Conservation (phyloP, 2,888 invertebrate genomes). For the Agriopis aurantiaria region DNA sequence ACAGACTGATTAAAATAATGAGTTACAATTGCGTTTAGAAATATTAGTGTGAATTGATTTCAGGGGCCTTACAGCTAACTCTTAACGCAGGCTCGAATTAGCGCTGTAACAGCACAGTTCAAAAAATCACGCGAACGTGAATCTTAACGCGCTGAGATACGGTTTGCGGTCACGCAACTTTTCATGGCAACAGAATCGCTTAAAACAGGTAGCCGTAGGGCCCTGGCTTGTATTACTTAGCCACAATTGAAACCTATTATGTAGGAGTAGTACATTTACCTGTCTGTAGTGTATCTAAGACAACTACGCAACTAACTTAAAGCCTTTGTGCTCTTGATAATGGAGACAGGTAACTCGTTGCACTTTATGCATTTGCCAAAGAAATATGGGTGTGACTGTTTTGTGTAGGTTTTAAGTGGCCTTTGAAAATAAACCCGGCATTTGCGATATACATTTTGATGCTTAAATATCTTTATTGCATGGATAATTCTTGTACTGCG, state of each 20-base stretch:
- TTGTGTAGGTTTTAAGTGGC: constrained; percentile 3
- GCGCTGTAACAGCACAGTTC: too few relatives aligned
- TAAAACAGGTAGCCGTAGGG: too few relatives aligned
- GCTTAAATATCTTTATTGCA: too few relatives aligned
- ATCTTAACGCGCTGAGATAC: too few relatives aligned
- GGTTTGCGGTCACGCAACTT: too few relatives aligned
- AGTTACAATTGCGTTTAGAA: background rate
- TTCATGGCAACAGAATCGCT: too few relatives aligned
- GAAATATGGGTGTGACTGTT: constrained; percentile 10
- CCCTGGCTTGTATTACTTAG: background rate
- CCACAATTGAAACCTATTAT: constrained; percentile 6
- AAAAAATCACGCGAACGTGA: too few relatives aligned
- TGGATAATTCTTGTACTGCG: too few relatives aligned
- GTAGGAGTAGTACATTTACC: background rate
- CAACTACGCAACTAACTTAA: constrained; percentile 22
- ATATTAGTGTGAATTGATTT: background rate
- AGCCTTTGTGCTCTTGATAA: constrained; percentile 32
- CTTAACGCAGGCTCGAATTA: too few relatives aligned
- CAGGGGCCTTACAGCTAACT: too few relatives aligned
- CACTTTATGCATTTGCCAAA: background rate
- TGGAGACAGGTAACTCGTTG: constrained; percentile 3
- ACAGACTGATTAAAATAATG: background rate
- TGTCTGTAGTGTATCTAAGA: constrained; percentile 22
- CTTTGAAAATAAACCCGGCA: background rate
- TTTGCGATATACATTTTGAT: too few relatives aligned